These are phyloP conservation scores for Saccostrea cuccullata DNA, from an alignment of 1,140 invertebrate genomes.

Conservation along the genomic window DNA sequence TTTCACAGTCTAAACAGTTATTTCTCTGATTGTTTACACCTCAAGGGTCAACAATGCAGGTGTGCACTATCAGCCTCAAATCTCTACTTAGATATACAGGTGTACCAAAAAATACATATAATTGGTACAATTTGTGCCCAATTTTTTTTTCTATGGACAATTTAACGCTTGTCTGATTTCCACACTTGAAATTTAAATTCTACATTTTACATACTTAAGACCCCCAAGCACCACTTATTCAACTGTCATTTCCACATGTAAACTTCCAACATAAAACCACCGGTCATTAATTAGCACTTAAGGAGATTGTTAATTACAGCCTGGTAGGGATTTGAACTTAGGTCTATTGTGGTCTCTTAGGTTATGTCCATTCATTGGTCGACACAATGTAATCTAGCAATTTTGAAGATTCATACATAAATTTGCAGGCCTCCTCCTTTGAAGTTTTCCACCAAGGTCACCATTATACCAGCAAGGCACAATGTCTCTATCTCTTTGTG, in stretches of 20 bases:
- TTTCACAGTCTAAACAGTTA: not conserved
- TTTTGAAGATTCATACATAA: not conserved
- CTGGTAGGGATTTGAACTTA: constrained; percentile 13
- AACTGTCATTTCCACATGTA: not conserved
- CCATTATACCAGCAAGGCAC: not conserved
- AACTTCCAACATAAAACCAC: not conserved
- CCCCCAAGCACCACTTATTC: not conserved
- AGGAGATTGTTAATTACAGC: constrained; percentile 6
- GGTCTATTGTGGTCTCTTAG: not conserved
- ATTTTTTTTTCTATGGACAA: not conserved
- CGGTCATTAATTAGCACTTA: constrained; percentile 17
- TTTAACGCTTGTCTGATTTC: constrained; percentile 27
- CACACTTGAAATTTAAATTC: constrained; percentile 3
- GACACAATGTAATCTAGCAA: not conserved
- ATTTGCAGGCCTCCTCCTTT: not conserved
- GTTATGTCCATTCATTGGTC: not conserved
- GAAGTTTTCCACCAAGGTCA: constrained; percentile 25
- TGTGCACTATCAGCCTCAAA: not conserved
- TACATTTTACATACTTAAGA: constrained; percentile 17
- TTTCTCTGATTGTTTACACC: not conserved
- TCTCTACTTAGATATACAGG: not conserved
- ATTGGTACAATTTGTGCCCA: not conserved
- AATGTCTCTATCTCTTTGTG: constrained; percentile 9
- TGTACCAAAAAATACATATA: not conserved
- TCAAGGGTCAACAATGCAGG: not conserved